Conservation (phyloP, 2,113 vertebrate species). For the Struthio camelus region DNA sequence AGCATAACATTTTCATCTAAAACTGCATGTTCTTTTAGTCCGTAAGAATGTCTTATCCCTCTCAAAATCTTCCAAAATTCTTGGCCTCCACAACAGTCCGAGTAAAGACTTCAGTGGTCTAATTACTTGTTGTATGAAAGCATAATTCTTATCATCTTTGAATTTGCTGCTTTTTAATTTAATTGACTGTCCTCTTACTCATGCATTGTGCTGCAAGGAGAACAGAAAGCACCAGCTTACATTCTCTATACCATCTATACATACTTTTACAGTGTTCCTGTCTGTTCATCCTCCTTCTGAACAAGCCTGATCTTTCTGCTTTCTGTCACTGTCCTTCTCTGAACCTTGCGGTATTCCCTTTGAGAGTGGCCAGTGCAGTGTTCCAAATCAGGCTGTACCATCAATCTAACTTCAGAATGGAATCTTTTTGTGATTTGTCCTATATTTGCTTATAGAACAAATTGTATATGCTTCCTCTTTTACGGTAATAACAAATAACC, state of each 20-base stretch:
- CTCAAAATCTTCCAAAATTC: neutral
- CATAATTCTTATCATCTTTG: neutral
- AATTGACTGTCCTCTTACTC: neutral
- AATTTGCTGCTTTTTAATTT: neutral
- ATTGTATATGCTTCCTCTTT: neutral
- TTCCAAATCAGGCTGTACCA: neutral
- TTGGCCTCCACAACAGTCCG: neutral
- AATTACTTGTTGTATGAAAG: neutral
- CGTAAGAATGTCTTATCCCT: neutral
- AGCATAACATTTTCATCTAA: neutral
- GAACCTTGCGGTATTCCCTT: neutral
- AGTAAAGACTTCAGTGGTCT: neutral
- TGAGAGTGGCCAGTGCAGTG: neutral
- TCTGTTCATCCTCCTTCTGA: neutral
- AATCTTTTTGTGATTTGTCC: neutral
- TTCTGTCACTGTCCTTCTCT: neutral
- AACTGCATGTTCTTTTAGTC: neutral
- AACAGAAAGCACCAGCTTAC: neutral
- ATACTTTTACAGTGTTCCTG: neutral
- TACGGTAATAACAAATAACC: neutral
- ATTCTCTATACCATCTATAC: neutral
- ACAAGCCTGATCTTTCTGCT: neutral
- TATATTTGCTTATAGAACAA: neutral
- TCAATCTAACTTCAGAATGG: neutral
- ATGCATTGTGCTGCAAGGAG: neutral